Conservation (phyloP, 2,113 vertebrate genomes). For the Saccopteryx leptura region DNA sequence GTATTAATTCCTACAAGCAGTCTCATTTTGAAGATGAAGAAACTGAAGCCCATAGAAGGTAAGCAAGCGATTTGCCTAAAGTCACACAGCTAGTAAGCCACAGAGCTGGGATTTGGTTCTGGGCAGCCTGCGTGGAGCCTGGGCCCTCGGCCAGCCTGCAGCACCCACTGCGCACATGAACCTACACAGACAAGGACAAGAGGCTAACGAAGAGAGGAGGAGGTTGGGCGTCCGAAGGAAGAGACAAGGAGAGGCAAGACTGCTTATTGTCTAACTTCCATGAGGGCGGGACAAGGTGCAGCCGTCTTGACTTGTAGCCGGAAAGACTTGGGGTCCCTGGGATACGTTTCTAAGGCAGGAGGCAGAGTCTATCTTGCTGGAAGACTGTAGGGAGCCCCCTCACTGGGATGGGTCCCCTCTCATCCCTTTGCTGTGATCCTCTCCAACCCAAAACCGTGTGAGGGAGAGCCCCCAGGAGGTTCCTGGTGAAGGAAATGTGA, state of each 20-base stretch:
- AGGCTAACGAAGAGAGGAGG: not conserved
- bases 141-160: fast-evolving
- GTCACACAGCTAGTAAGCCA: conserved; percentile 60
- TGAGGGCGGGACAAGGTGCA: not conserved
- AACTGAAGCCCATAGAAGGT: conserved; percentile 69
- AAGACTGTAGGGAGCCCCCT: not conserved
- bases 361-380: not conserved
- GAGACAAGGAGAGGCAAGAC: not conserved
- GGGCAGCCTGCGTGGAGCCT: not conserved
- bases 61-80: not conserved
- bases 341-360: not conserved
- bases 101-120: not conserved
- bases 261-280: not conserved
- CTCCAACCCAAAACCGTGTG: not conserved
- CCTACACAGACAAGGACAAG: fast-evolving
- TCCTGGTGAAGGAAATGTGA: not conserved
- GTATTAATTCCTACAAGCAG: not conserved
- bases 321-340: not conserved
- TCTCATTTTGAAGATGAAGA: not conserved
- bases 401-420: not conserved
- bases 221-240: not conserved
- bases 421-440: not conserved
- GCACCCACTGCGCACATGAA: not conserved
- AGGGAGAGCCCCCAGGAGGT: not conserved
- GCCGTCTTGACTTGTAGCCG: not conserved